These are phyloP conservation scores for Myotis pilosus DNA, from an alignment of 2,797 vertebrate genomes.

Conservation along the genomic window DNA sequence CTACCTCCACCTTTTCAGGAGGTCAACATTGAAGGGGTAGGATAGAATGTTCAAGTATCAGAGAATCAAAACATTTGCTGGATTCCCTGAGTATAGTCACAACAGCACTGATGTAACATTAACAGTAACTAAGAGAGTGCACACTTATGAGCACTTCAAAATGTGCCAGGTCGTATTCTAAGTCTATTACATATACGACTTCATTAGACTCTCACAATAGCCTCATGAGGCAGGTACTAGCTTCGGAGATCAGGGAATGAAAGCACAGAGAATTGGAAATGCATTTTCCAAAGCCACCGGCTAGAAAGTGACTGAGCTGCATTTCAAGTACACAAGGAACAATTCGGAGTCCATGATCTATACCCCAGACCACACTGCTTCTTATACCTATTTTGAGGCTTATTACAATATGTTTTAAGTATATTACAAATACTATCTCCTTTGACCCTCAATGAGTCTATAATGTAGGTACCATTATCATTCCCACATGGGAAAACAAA, in stretches of 20 bases:
- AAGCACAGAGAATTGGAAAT: not conserved
- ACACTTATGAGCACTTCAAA: accelerated
- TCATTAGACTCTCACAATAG: not conserved
- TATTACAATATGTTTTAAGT: not conserved
- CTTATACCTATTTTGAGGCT: not conserved
- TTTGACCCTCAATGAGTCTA: not conserved
- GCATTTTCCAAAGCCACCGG: not conserved
- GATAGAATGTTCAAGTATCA: not conserved
- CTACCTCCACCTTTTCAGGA: not conserved
- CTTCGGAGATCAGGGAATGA: not conserved
- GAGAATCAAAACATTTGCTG: not conserved
- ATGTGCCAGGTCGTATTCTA: not conserved
- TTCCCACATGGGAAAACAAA: not conserved
- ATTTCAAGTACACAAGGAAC: not conserved
- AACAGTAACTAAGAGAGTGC: not conserved
- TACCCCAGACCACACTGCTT: not conserved
- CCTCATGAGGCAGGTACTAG: no score
- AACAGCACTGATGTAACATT: not conserved
- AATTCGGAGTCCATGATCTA: not conserved
- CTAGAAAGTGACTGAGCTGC: not conserved
- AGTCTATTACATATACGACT: not conserved
- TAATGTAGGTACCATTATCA: not conserved
- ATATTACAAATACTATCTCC: not conserved
- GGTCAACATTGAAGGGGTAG: not conserved
- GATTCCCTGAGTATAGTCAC: not conserved